These are phyloP conservation scores for Uropsilus gracilis DNA, from an alignment of 2,113 vertebrate species.

Conservation along the genomic window DNA sequence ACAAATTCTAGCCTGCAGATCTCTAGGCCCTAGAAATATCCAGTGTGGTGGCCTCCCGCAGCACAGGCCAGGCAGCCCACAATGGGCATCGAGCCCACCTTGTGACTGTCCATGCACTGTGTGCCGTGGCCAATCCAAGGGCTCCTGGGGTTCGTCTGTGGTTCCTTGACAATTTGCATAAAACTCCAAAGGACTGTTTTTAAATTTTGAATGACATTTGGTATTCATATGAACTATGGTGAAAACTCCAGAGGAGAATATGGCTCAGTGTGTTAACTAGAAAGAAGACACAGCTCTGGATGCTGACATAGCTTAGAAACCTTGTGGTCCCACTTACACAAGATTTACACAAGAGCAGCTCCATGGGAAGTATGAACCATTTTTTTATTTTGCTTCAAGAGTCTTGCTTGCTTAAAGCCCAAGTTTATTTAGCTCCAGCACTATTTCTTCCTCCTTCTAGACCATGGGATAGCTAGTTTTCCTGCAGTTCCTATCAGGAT, in stretches of 20 bases:
- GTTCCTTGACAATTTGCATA: neutral
- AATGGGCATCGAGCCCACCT: fast-evolving
- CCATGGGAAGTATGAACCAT: neutral
- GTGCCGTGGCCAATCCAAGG: neutral
- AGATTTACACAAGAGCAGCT: neutral
- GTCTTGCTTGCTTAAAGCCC: neutral
- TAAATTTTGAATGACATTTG: constrained; percentile 33
- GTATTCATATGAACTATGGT: neutral
- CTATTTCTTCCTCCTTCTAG: neutral
- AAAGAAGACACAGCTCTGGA: neutral
- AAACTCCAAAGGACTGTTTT: constrained; percentile 13
- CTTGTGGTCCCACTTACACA: too few species aligned
- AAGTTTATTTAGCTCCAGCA: neutral
- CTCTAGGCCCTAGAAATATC: neutral
- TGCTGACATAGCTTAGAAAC: too few species aligned
- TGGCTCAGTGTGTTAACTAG: neutral
- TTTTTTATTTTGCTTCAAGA: constrained; percentile 11
- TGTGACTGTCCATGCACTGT: neutral
- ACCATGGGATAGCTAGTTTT: neutral
- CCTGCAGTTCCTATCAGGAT: neutral
- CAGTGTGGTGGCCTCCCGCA: neutral
- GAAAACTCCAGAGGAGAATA: neutral
- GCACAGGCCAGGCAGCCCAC: neutral
- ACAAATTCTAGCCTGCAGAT: neutral
- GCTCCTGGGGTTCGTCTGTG: neutral